A percentile compares a stretch with the other conserved stretches of the same genome.
phyloP scores from a whole-genome alignment of 2,888 invertebrate species.

The Trissolcus brochymenae region DNA sequence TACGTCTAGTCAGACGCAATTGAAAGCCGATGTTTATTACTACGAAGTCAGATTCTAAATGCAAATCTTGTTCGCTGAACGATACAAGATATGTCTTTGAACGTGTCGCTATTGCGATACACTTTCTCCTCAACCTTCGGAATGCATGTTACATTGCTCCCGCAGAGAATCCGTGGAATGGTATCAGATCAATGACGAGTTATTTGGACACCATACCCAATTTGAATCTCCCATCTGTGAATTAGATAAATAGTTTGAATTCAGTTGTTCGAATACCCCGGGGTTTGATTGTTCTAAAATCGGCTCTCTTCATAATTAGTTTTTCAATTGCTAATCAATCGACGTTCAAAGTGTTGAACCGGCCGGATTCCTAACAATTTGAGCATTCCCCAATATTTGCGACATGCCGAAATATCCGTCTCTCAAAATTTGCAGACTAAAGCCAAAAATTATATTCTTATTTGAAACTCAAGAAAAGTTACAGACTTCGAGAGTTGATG shows the following conservation, averaged over 20 bases:
- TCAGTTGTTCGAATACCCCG: constrained; percentile 22
- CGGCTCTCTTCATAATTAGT: constrained; percentile 6
- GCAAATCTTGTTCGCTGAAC: constrained; percentile 4
- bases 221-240: constrained; percentile 19
- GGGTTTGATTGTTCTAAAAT: constrained; percentile 24
- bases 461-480: too few relatives aligned
- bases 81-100: constrained; percentile 24
- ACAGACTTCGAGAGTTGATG: too few relatives aligned
- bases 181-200: constrained; percentile 45
- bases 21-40: constrained; percentile 1
- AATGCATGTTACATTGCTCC: constrained; percentile 15
- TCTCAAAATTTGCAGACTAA: too few relatives aligned
- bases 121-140: constrained; percentile 31
- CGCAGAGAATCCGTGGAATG: constrained; percentile 25
- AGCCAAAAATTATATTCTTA: too few relatives aligned
- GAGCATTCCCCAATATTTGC: too few relatives aligned
- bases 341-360: too few relatives aligned
- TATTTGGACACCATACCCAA: constrained; percentile 34
- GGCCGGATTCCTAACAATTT: too few relatives aligned
- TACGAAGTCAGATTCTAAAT: background rate
- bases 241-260: constrained; percentile 47
- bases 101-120: constrained; percentile 27
- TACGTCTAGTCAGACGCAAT: background rate
- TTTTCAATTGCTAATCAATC: constrained; percentile 15
- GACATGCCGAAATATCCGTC: too few relatives aligned